Percentiles rank a stretch among this genome's conserved stretches.
Evolutionary conservation across 2,888 invertebrate species (phyloP).

Genomic region (Chaitophorus viminalis): DNA sequence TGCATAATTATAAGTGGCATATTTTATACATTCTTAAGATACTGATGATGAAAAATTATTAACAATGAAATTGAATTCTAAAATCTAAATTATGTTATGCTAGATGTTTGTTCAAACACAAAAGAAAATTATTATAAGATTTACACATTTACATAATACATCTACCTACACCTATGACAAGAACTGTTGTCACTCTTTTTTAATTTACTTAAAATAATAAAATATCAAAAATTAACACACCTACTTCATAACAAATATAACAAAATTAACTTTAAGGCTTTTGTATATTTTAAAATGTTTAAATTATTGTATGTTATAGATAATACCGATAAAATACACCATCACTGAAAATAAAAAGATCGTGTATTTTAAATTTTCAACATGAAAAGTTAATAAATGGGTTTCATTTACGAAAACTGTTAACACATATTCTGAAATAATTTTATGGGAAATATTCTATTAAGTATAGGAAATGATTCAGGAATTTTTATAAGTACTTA

Average conservation of each 20-base stretch:
- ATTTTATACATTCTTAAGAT: background rate
- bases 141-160: background rate
- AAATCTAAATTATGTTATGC: constrained; percentile 5
- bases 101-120: background rate
- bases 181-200: background rate
- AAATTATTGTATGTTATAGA: background rate
- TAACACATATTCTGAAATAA: background rate
- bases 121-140: background rate
- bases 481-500: constrained; percentile 33
- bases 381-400: background rate
- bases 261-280: background rate
- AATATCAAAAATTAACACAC: constrained; percentile 9
- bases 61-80: constrained; percentile 1
- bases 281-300: background rate
- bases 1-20: background rate
- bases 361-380: constrained; percentile 8
- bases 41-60: background rate
- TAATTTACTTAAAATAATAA: background rate
- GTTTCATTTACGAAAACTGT: constrained; percentile 1
- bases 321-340: constrained; percentile 4
- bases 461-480: background rate
- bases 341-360: constrained; percentile 16
- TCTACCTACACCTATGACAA: background rate
- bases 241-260: background rate
- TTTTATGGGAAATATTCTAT: background rate